phyloP scores from a whole-genome alignment of 2,888 invertebrate species.

The Drosophila mulleri region DNA sequence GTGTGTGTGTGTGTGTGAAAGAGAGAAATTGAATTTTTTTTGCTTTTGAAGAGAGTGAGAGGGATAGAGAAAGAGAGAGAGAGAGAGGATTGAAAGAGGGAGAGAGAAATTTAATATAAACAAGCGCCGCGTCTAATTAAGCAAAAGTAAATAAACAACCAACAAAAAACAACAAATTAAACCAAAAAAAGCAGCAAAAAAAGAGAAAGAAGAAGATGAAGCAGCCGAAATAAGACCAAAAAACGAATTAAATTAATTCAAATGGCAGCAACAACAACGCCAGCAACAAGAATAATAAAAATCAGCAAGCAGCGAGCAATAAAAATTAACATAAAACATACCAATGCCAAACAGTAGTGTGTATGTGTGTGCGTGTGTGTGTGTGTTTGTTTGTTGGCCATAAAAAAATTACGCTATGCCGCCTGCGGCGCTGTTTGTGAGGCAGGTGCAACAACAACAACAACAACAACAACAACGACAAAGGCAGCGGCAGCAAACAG shows the following conservation, averaged over 20 bases:
- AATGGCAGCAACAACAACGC: slow-evolving; percentile 42
- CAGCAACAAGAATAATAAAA: slow-evolving; percentile 58
- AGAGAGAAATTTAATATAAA: slow-evolving; percentile 43
- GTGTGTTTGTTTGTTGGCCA: slow-evolving; percentile 30
- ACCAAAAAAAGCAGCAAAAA: slow-evolving; percentile 21
- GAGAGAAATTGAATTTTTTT: slow-evolving; percentile 19
- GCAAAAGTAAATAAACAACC: slow-evolving; percentile 66
- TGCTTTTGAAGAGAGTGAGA: slow-evolving; percentile 6
- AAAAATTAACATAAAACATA: slow-evolving; percentile 77
- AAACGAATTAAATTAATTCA: slow-evolving; percentile 77
- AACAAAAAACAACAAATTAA: slow-evolving; percentile 17
- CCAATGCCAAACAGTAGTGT: slow-evolving; percentile 47
- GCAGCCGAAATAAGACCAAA: slow-evolving; percentile 34
- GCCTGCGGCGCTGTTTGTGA: slow-evolving; percentile 36
- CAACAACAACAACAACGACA: slow-evolving; percentile 8
- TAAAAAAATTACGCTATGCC: slow-evolving; percentile 49
- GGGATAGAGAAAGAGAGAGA: slow-evolving; percentile 18
- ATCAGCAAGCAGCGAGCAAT: slow-evolving; percentile 60
- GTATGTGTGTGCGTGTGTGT: slow-evolving; percentile 10
- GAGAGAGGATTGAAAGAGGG: slow-evolving; percentile 21
- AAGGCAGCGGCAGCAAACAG: slow-evolving; percentile 1
- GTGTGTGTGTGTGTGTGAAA: slow-evolving; percentile 7
- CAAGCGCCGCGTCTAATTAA: slow-evolving; percentile 56
- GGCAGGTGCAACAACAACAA: slow-evolving; percentile 49
- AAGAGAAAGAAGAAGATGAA: slow-evolving; percentile 18